Percentiles rank a stretch among this genome's conserved stretches.
These are phyloP conservation scores for Lepidonotus clava DNA, from an alignment of 2,888 invertebrate species.

Conservation along the genomic window DNA sequence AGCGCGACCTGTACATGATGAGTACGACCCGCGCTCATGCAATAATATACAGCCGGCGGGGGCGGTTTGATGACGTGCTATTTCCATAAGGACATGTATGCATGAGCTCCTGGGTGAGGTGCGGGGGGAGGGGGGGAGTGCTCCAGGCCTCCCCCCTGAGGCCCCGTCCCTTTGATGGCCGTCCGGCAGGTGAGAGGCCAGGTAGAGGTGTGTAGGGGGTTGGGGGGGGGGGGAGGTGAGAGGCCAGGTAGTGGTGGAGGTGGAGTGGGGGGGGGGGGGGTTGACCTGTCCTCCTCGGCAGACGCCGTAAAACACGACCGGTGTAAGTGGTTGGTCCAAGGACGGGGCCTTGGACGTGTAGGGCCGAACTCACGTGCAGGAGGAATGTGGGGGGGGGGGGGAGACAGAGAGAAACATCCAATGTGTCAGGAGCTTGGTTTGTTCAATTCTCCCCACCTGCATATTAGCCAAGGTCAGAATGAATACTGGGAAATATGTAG, in stretches of 20 bases:
- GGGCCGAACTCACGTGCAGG: too few relatives aligned
- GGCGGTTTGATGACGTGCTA: background rate
- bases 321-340: conserved; percentile 2
- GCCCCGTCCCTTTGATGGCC: background rate
- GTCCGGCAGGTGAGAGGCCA: conserved; percentile 9
- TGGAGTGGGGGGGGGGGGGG: too few relatives aligned
- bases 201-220: background rate
- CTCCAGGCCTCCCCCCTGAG: background rate
- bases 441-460: too few relatives aligned
- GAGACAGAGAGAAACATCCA: too few relatives aligned
- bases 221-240: background rate
- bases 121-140: background rate
- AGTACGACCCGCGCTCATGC: too few relatives aligned
- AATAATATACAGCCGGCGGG: too few relatives aligned
- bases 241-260: background rate
- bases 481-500: too few relatives aligned
- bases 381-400: too few relatives aligned
- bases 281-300: conserved; percentile 3
- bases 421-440: too few relatives aligned
- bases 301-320: conserved; percentile 6
- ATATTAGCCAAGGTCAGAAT: too few relatives aligned
- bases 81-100: background rate
- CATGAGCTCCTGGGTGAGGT: background rate
- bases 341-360: too few relatives aligned
- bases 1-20: too few relatives aligned